Evolutionary conservation across 2,888 invertebrate species (phyloP), one percentile per base, ranked within the genome.

Genomic region (Thelaira solivaga): DNA sequence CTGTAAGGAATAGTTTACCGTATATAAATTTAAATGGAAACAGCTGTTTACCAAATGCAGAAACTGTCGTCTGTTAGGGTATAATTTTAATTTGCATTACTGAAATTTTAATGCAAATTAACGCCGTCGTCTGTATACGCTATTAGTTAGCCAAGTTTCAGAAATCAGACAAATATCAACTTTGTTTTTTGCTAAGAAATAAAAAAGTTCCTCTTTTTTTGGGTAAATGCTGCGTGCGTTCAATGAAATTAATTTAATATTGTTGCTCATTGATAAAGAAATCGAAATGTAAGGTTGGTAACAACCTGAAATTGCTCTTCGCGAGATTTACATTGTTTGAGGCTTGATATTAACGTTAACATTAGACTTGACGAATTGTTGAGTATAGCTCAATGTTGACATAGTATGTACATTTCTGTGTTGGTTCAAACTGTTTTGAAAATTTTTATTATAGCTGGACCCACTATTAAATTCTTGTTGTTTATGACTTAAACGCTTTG

Each of bases 201-300:
- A 10, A 13, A 55, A 55, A n/a, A 67, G 10, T 55, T 67, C 53
- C 3, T 67, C 26, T 55, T 53, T 45, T 67, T 6, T 34, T 53
- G 22, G 20, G 53, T 2, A n/a, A n/a, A n/a, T n/a, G n/a, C n/a
- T n/a, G n/a, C n/a, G n/a, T n/a, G 53, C 53, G 16, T 57, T 57
- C 55, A 36, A 36, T 57, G 4, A 10, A 39, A 39, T 3, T 57
- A 57, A 22, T n/a, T 24, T 47, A 5, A 47, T n/a, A 24, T 47
- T 47, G 4, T 16, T 39, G 18, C 16, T 57, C 24, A 57, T 57
- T 36, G 22, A n/a, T 57, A 57, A 2, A 57, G 4, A 22, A 57
- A 57, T 20, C 22, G 36, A 39, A 7, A 36, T 7, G 24, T 24
- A 8, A 57, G 55, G 34, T 39, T 36, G 1, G 55, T 39, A n/a